phyloP scores from a whole-genome alignment of 1,140 invertebrate species.

The Macrotrachela quadricornifera region DNA sequence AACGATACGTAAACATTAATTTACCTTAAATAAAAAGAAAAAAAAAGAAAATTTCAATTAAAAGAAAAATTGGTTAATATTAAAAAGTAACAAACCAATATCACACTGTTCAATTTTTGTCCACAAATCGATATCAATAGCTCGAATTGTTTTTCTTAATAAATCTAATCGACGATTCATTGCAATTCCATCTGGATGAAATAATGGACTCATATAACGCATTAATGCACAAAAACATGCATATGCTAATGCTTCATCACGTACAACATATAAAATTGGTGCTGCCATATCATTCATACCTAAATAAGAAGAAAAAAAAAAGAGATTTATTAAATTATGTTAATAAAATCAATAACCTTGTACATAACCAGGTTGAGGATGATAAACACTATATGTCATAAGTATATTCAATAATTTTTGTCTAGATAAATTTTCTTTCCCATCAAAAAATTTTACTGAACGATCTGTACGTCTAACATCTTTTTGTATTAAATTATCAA shows the following conservation, averaged over 20 bases:
- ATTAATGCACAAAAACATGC: slow-evolving; percentile 87
- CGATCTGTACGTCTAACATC: slow-evolving; percentile 68
- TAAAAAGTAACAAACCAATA: no score
- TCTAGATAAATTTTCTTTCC: slow-evolving; percentile 50
- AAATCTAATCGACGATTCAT: no score
- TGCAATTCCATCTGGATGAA: no score
- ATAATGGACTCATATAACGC: slow-evolving; percentile 18
- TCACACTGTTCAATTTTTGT: no score
- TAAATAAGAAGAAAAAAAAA: not conserved
- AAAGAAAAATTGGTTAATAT: no score
- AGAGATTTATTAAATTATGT: no score
- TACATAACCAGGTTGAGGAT: slow-evolving; percentile 79
- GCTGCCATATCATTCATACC: slow-evolving; percentile 82
- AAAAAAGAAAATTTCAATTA: no score
- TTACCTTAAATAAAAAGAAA: no score
- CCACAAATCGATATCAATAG: no score
- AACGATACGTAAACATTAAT: slow-evolving; percentile 2
- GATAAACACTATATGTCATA: slow-evolving; percentile 81
- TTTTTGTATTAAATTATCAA: slow-evolving; percentile 82
- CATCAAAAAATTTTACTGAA: slow-evolving; percentile 74
- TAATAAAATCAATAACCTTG: slow-evolving; percentile 35
- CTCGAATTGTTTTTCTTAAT: no score
- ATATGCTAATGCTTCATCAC: slow-evolving; percentile 84
- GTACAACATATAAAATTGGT: slow-evolving; percentile 73
- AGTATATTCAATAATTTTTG: slow-evolving; percentile 76